Percentiles rank a stretch among this genome's conserved stretches.
phyloP scores from a whole-genome alignment of 2,797 vertebrate genomes.

The Echeneis naucrates region DNA sequence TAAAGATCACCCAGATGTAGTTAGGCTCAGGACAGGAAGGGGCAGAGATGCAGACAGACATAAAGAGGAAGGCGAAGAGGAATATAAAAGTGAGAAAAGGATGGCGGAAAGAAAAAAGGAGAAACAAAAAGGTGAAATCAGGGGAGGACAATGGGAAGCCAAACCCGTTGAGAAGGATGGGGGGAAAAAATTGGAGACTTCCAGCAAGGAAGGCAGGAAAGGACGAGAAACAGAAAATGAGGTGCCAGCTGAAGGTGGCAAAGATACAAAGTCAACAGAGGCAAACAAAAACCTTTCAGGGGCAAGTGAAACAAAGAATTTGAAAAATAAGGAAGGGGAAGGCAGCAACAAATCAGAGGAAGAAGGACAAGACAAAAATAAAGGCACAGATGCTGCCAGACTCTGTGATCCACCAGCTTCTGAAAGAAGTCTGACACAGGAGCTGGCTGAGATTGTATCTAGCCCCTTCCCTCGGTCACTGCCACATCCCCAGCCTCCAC shows the following conservation, averaged over 20 bases:
- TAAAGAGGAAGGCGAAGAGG: slow-evolving; percentile 6
- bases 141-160: slow-evolving; percentile 15
- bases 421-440: slow-evolving; percentile 75
- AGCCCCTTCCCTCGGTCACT: slow-evolving; percentile 48
- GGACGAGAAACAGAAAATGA: slow-evolving; percentile 4
- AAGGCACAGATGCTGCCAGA: slow-evolving; percentile 1
- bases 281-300: neutral
- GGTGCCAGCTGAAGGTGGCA: slow-evolving; percentile 14
- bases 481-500: slow-evolving; percentile 29
- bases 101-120: neutral
- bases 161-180: neutral
- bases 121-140: slow-evolving; percentile 7
- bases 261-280: slow-evolving; percentile 2
- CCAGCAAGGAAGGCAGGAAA: neutral
- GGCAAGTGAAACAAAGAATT: slow-evolving; percentile 15
- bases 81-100: neutral
- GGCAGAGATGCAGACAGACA: neutral
- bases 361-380: slow-evolving; percentile 10
- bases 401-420: slow-evolving; percentile 3
- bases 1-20: slow-evolving; percentile 16
- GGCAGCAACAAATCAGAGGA: neutral
- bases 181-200: neutral
- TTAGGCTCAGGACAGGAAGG: neutral
- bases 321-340: neutral
- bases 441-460: slow-evolving; percentile 71